These are phyloP conservation scores for Brachyistius frenatus DNA, from an alignment of 2,113 vertebrate species.

Conservation along the genomic window DNA sequence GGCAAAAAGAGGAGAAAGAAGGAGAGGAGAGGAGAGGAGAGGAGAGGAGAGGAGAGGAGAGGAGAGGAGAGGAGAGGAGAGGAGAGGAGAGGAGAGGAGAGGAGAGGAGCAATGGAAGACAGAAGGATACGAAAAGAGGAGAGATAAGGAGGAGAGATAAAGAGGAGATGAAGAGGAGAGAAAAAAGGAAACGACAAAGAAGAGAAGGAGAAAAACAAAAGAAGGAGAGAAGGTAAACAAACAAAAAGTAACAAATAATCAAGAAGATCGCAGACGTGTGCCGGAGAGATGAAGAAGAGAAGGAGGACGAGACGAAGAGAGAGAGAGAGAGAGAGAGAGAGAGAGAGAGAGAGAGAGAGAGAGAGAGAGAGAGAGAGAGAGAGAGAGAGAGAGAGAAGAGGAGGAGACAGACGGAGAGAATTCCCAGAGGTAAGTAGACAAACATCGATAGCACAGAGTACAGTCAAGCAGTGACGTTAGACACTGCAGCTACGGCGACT, in stretches of 20 bases:
- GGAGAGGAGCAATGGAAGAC: not conserved
- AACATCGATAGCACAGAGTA: conserved; percentile 52
- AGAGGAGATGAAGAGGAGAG: not conserved
- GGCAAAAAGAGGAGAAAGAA: not conserved
- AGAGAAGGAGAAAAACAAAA: conserved; percentile 3
- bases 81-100: not conserved
- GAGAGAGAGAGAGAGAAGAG: conserved; percentile 21
- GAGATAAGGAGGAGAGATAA: not conserved
- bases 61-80: not conserved
- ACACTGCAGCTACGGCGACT: conserved; percentile 52
- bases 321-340: conserved; percentile 23
- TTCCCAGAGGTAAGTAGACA: conserved; percentile 75
- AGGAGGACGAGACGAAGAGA: conserved; percentile 13
- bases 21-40: not conserved
- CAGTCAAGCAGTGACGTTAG: conserved; percentile 25
- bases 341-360: conserved; percentile 55
- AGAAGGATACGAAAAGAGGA: not conserved
- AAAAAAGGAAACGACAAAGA: conserved; percentile 5
- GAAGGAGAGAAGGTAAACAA: conserved; percentile 43
- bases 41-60: not conserved
- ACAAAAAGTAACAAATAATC: conserved; percentile 51
- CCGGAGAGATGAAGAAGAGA: conserved; percentile 65
- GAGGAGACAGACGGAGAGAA: conserved; percentile 65
- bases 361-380: conserved; percentile 24
- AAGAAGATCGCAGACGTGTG: conserved; percentile 11